A percentile compares a stretch with the other conserved stretches of the same genome.
Conservation (phyloP, 2,888 invertebrate genomes). For the Heliconius ethilla region DNA sequence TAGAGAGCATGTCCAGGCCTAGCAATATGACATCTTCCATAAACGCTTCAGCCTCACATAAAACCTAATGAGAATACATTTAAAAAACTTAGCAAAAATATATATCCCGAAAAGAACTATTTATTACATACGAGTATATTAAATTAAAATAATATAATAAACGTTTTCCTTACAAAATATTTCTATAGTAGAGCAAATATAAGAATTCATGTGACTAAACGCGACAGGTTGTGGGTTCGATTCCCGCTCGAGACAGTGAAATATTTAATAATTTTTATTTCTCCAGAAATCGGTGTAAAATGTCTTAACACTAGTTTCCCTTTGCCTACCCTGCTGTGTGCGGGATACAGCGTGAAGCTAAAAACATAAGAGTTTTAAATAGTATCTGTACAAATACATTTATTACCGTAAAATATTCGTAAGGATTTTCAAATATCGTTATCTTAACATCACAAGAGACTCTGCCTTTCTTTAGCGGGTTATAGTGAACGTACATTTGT, state of each 20-base stretch:
- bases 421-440: constrained; percentile 68
- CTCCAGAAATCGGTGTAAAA: no score
- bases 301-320: neutral
- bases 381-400: neutral
- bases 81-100: no score
- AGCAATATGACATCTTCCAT: constrained; percentile 74
- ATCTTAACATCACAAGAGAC: constrained; percentile 66
- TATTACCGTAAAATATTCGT: constrained; percentile 69
- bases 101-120: no score
- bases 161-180: neutral
- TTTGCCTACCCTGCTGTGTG: neutral
- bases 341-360: neutral
- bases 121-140: neutral
- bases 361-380: neutral
- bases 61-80: constrained; percentile 54
- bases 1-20: constrained; percentile 73
- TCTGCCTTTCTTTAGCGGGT: constrained; percentile 66
- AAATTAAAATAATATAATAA: neutral
- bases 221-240: no score
- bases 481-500: constrained; percentile 60
- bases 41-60: constrained; percentile 75
- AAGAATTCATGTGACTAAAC: no score
- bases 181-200: neutral
- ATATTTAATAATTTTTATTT: no score
- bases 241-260: no score